Percentiles rank a stretch among this genome's conserved stretches.
Conservation (phyloP, 2,113 vertebrate genomes). For the Chionomys nivalis region DNA sequence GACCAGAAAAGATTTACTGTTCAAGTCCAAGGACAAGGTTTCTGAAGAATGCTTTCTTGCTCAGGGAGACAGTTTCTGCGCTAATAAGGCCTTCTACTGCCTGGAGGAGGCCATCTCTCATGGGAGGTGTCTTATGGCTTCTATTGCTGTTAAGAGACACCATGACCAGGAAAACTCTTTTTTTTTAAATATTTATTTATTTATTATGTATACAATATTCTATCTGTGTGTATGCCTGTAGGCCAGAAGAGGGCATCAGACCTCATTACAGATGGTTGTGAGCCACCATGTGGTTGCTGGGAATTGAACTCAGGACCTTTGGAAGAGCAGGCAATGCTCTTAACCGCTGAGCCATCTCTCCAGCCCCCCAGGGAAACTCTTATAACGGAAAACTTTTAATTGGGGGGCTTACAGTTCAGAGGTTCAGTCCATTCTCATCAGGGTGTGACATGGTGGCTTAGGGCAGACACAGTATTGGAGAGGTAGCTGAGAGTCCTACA, state of each 20-base stretch:
- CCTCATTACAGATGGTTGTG: no score
- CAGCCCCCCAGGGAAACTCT: background rate
- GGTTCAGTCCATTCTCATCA: background rate
- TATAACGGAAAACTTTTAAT: background rate
- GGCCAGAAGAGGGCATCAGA: no score
- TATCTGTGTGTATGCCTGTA: no score
- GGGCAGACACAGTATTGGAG: background rate
- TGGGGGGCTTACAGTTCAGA: background rate
- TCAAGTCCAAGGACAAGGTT: background rate
- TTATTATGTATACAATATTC: no score
- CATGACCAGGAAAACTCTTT: background rate
- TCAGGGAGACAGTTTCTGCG: background rate
- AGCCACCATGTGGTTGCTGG: no score
- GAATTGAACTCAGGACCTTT: no score
- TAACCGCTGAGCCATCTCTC: no score
- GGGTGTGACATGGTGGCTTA: background rate
- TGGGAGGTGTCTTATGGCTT: background rate
- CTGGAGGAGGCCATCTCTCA: background rate
- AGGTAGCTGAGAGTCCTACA: background rate
- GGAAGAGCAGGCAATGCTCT: no score
- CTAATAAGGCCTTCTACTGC: background rate
- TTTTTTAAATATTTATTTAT: no score
- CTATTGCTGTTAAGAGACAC: background rate
- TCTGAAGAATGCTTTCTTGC: background rate
- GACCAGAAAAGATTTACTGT: background rate